These are phyloP conservation scores for Temnothorax nylanderi DNA, from an alignment of 1,140 invertebrate species.

Conservation along the genomic window DNA sequence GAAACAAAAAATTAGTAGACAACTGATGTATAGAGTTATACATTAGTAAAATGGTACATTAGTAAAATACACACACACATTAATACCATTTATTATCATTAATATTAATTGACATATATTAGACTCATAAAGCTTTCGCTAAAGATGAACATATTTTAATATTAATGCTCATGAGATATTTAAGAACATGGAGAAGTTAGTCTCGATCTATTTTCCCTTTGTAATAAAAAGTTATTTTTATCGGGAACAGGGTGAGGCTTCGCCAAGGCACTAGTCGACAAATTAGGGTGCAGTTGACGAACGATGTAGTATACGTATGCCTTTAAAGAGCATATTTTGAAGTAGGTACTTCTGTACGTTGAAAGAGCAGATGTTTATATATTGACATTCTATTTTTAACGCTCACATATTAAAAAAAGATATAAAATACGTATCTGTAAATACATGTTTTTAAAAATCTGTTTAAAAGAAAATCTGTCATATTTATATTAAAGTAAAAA, in stretches of 20 bases:
- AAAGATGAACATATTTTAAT: neutral
- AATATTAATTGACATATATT: neutral
- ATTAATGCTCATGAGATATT: neutral
- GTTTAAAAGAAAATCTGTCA: neutral
- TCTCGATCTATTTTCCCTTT: neutral
- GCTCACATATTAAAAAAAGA: neutral
- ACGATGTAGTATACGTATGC: neutral
- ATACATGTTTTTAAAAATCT: neutral
- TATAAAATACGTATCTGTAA: neutral
- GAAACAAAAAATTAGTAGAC: neutral
- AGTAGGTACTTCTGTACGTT: neutral
- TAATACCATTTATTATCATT: neutral
- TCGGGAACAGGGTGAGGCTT: neutral
- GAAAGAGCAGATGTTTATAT: neutral
- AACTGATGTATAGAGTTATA: neutral
- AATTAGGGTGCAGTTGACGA: constrained; percentile 14
- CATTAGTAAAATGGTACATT: neutral
- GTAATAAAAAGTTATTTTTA: constrained; percentile 34
- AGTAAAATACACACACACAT: neutral
- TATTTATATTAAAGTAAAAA: neutral
- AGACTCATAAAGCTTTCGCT: neutral
- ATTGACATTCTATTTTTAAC: neutral
- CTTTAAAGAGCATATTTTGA: constrained; percentile 26
- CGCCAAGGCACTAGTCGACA: neutral
- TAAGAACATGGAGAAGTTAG: neutral